Percentiles rank a stretch among this genome's conserved stretches.
Evolutionary conservation across 2,113 vertebrate species (phyloP).

Genomic region (Eretmochelys imbricata): DNA sequence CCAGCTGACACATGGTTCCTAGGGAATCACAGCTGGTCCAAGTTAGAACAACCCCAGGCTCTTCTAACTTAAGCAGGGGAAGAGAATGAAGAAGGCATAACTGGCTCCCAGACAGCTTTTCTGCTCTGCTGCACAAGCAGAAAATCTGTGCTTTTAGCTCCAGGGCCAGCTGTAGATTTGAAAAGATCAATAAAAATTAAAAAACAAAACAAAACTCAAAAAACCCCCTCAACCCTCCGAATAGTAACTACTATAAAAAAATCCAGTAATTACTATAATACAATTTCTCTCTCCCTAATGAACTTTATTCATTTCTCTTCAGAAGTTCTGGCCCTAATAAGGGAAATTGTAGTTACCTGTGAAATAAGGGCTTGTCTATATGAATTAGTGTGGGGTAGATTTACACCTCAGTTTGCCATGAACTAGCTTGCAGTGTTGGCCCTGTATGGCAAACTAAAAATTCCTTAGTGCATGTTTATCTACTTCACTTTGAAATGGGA

Average conservation of each 20-base stretch:
- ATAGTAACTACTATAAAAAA: constrained; percentile 67
- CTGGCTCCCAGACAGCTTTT: background rate
- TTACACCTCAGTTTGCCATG: background rate
- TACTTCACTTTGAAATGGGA: background rate
- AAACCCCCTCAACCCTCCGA: background rate
- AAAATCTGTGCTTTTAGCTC: constrained; percentile 12
- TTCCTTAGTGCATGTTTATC: background rate
- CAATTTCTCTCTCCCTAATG: constrained; percentile 56
- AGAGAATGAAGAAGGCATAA: background rate
- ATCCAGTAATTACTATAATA: constrained; percentile 45
- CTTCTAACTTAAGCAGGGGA: background rate
- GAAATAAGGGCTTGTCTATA: background rate
- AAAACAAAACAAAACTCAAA: background rate
- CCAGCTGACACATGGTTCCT: background rate
- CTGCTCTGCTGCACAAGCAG: background rate
- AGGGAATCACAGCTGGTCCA: background rate
- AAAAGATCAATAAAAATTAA: constrained; percentile 39
- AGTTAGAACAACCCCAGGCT: background rate
- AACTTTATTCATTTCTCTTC: constrained; percentile 40
- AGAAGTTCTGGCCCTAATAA: background rate
- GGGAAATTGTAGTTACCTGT: background rate
- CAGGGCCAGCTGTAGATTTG: constrained; percentile 33
- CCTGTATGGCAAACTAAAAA: background rate
- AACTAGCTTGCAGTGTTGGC: background rate
- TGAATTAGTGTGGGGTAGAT: background rate